Conservation (phyloP, 2,797 vertebrate genomes). For the Helostoma temminkii region DNA sequence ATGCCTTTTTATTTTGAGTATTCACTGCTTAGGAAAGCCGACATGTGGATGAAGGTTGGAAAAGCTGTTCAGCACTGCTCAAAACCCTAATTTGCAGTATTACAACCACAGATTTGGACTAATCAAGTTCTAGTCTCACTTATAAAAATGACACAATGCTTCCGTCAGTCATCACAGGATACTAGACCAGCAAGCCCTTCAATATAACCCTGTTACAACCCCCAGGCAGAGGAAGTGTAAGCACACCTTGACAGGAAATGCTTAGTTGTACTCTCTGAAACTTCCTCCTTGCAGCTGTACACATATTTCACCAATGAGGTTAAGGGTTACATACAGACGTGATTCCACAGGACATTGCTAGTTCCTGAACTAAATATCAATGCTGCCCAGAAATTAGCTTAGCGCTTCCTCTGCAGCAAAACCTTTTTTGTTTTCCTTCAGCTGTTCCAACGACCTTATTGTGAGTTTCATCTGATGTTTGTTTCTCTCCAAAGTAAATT, state of each 20-base stretch:
- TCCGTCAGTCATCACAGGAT: slow-evolving; percentile 60
- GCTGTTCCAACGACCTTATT: slow-evolving; percentile 54
- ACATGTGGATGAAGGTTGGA: not conserved
- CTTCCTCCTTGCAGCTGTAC: slow-evolving; percentile 72
- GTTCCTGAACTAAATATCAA: slow-evolving; percentile 68
- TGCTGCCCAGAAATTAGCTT: slow-evolving; percentile 74
- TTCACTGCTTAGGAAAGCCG: not conserved
- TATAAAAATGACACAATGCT: slow-evolving; percentile 35
- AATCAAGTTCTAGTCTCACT: not conserved
- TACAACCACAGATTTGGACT: not conserved
- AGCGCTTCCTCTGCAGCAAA: slow-evolving; percentile 70
- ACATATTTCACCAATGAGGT: slow-evolving; percentile 63
- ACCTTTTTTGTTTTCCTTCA: slow-evolving; percentile 41
- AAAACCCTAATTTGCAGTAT: not conserved
- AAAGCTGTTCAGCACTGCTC: not conserved
- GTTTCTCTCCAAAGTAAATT: slow-evolving; percentile 29
- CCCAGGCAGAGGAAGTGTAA: slow-evolving; percentile 56
- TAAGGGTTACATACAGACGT: slow-evolving; percentile 63
- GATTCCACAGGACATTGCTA: slow-evolving; percentile 76
- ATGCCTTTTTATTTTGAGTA: not conserved
- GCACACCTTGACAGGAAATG: slow-evolving; percentile 81
- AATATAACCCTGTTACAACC: slow-evolving; percentile 26
- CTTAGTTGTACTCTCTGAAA: slow-evolving; percentile 67
- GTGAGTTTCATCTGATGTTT: slow-evolving; percentile 49
- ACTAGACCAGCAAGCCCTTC: slow-evolving; percentile 34